Evolutionary conservation across 1,140 invertebrate species (phyloP), one percentile per base, ranked within the genome.

Genomic region (Cyrtorhinus lividipennis): DNA sequence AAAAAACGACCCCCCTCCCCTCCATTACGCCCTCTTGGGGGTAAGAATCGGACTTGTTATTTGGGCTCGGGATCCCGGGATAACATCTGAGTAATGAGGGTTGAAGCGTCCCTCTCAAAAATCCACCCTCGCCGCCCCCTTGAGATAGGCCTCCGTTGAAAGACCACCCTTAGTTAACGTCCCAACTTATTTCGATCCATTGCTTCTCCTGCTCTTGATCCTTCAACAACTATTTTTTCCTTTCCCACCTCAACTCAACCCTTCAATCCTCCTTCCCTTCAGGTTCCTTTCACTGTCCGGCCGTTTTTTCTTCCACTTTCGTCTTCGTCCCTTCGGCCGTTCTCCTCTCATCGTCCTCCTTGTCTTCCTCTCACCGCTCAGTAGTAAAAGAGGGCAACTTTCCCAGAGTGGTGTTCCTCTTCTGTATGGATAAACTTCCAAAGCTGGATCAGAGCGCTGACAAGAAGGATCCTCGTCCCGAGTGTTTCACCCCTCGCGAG

Each of bases 21-120:
- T n/a, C n/a, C n/a, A n/a, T n/a, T n/a, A n/a, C n/a, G n/a, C 30
- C 15, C 30, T 38, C 30, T 38, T 38, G 30, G 30, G 15, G 15
- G 30, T n/a, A n/a, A n/a, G n/a, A n/a, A 38, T 5, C 30, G 30
- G 30, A 38, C 5, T 38, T 38, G 30, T 38, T 38, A 38, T 38
- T 38, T 53, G 48, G 20, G 48, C 48, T 12, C 10, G 20, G 8
- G 12, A 10, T 12, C 48, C 5, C 8, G 10, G 48, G 48, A 53
- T 53, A 53, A 53, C 48, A 53, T 53, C 48, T 53, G 48, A 53
- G 48, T 53, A 53, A 53, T 53, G 48, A 53, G 48, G 48, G 48
- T 53, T 53, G 48, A 53, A 53, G 48, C 10, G 48, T 15, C 48
- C 48, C 48, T 15, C 10, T 5, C 5, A 13, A 20, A 22, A 20